Conservation (phyloP, 2,888 invertebrate species). For the Erpobdella octoculata region DNA sequence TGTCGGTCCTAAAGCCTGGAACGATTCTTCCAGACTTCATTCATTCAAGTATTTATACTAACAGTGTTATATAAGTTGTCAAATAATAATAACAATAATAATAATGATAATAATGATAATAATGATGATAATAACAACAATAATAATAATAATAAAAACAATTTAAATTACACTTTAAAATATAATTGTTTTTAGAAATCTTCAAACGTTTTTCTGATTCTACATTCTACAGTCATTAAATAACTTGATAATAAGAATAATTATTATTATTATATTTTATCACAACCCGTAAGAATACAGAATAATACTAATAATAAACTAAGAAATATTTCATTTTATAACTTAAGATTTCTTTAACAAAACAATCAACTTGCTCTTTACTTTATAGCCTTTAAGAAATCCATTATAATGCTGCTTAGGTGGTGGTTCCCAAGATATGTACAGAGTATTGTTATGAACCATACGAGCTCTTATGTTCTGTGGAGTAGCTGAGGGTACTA, state of each 20-base stretch:
- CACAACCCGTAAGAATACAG: no score
- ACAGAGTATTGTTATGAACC: constrained; percentile 71
- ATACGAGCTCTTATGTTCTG: constrained; percentile 71
- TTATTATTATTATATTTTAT: no score
- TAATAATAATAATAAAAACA: background rate
- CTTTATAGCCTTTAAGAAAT: constrained; percentile 77
- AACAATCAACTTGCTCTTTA: constrained; percentile 53
- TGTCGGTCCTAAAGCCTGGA: background rate
- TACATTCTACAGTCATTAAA: no score
- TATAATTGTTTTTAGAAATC: no score
- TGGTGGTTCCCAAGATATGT: constrained; percentile 75
- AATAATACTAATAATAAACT: no score
- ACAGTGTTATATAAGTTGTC: no score
- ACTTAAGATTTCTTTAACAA: background rate
- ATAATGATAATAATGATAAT: background rate
- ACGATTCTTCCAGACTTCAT: no score
- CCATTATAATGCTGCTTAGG: constrained; percentile 70
- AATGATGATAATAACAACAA: background rate
- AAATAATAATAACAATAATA: no score
- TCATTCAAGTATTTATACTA: no score
- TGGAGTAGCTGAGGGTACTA: constrained; percentile 71
- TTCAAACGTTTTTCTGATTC: no score
- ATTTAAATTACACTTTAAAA: background rate
- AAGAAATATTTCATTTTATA: background rate
- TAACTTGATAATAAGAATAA: no score